These are phyloP conservation scores for Glandiceps talaboti DNA, from an alignment of 53 echinoderm and acorn worm genomes.

Conservation along the genomic window DNA sequence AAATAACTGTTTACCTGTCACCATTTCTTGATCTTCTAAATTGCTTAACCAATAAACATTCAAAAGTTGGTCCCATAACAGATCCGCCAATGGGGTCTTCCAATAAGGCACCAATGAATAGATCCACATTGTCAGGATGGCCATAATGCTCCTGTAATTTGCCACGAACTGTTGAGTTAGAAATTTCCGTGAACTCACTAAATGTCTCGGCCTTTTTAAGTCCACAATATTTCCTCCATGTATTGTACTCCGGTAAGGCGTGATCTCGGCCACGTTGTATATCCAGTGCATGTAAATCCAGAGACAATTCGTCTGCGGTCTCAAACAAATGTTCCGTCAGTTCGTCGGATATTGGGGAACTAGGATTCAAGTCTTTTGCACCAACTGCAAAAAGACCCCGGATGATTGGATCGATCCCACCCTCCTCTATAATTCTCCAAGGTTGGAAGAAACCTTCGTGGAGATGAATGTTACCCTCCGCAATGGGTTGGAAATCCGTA, in stretches of 20 bases:
- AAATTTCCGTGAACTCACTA: slow-evolving; percentile 33
- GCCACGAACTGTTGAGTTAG: slow-evolving; percentile 4
- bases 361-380: slow-evolving; percentile 9
- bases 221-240: slow-evolving; percentile 36
- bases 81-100: slow-evolving; percentile 40
- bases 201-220: slow-evolving; percentile 22
- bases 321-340: slow-evolving; percentile 41
- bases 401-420: slow-evolving; percentile 41
- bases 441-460: slow-evolving; percentile 66
- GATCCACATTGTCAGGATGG: slow-evolving; percentile 45
- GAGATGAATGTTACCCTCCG: slow-evolving; percentile 11
- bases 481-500: slow-evolving; percentile 10
- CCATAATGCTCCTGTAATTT: slow-evolving; percentile 34
- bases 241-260: slow-evolving; percentile 44
- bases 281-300: slow-evolving; percentile 65
- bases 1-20: slow-evolving; percentile 51
- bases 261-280: slow-evolving; percentile 89
- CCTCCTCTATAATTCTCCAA: slow-evolving; percentile 29
- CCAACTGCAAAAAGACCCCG: slow-evolving; percentile 23
- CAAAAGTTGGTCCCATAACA: slow-evolving; percentile 61
- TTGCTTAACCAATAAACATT: slow-evolving; percentile 52
- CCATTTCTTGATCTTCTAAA: slow-evolving; percentile 39
- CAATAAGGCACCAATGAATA: slow-evolving; percentile 49
- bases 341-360: slow-evolving; percentile 20
- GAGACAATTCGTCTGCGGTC: slow-evolving; percentile 27